These are phyloP conservation scores for Dendrolimus pini DNA, from an alignment of 2,888 invertebrate genomes.

Conservation along the genomic window DNA sequence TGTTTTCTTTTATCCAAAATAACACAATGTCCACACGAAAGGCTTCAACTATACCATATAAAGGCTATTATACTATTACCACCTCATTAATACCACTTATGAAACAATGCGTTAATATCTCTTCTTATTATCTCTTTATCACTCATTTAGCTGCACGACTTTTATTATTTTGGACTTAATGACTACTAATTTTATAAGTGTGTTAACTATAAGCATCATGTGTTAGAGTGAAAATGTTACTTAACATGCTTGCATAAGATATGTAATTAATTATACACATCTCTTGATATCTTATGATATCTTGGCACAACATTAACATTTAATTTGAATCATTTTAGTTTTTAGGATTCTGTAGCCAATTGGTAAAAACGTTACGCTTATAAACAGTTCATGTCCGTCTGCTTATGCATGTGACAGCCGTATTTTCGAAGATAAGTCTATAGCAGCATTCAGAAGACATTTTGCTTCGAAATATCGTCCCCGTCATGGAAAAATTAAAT, in stretches of 20 bases:
- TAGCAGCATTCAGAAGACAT: too few species aligned
- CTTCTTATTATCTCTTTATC: not conserved
- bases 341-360: too few species aligned
- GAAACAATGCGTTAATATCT: conserved; percentile 8
- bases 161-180: too few species aligned
- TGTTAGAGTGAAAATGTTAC: not conserved
- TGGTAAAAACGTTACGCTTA: too few species aligned
- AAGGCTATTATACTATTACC: conserved; percentile 13
- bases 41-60: conserved; percentile 23
- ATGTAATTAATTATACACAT: not conserved
- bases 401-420: too few species aligned
- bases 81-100: conserved; percentile 8
- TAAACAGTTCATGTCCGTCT: too few species aligned
- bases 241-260: not conserved
- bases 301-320: not conserved
- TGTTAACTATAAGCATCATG: too few species aligned
- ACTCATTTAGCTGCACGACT: not conserved
- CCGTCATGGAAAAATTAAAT: too few species aligned
- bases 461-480: too few species aligned
- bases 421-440: too few species aligned
- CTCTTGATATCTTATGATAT: too few species aligned
- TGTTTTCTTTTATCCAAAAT: conserved; percentile 39
- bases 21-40: conserved; percentile 32
- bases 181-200: too few species aligned
- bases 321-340: not conserved